Evolutionary conservation across 2,113 vertebrate species (phyloP).

Genomic region (Taurulus bubalis): DNA sequence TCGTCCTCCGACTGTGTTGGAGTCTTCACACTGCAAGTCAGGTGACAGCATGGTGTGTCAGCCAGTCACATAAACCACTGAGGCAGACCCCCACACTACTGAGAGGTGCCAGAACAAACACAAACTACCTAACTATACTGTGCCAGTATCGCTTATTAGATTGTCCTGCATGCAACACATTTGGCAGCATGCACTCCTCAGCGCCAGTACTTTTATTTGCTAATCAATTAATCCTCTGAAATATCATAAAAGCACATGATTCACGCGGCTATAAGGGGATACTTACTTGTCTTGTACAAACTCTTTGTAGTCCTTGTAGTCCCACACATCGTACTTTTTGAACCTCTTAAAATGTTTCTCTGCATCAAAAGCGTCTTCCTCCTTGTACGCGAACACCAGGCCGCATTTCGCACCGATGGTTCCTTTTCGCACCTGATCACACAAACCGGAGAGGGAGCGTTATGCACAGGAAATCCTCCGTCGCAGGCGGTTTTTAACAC

Average conservation of each 20-base stretch:
- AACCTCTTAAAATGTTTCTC: constrained; percentile 95
- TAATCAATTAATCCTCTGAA: neutral
- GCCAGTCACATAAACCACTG: constrained; percentile 14
- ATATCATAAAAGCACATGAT: neutral
- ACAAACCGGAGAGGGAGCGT: neutral
- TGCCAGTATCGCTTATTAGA: neutral
- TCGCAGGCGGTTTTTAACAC: neutral
- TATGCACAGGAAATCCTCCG: fast-evolving
- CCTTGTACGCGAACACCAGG: constrained; percentile 92
- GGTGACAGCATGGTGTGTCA: constrained; percentile 41
- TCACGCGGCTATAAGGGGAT: neutral
- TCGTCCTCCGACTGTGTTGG: constrained; percentile 88
- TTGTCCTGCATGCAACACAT: neutral
- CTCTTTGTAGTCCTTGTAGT: constrained; percentile 89
- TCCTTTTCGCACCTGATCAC: constrained; percentile 90
- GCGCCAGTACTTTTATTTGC: neutral
- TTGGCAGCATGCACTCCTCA: neutral
- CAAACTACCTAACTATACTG: neutral
- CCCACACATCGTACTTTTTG: constrained; percentile 91
- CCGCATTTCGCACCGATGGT: constrained; percentile 97
- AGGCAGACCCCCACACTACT: constrained; percentile 4
- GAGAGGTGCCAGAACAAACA: neutral
- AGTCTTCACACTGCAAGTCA: constrained; percentile 61
- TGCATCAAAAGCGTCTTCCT: constrained; percentile 87
- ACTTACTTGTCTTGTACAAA: constrained; percentile 91